phyloP scores from a whole-genome alignment of 1,140 invertebrate species.

The Nasonia vitripennis region DNA sequence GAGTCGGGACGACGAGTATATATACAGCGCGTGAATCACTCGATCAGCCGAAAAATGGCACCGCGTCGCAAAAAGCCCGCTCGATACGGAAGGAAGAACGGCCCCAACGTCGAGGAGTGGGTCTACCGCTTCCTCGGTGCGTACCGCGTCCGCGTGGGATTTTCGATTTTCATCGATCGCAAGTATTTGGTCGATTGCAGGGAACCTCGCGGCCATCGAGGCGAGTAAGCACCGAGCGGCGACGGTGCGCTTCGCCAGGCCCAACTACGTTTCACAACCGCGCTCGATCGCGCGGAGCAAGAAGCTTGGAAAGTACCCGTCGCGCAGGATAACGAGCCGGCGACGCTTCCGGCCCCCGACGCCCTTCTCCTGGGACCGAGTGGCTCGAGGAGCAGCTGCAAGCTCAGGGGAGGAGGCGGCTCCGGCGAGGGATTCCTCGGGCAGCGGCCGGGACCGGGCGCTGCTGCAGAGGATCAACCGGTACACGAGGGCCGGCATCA shows the following conservation, averaged over 20 bases:
- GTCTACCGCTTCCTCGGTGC: constrained; percentile 37
- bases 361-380: constrained; percentile 8
- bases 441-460: not conserved
- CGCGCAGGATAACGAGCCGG: not conserved
- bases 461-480: constrained; percentile 32
- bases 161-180: too few species aligned
- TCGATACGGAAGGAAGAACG: not conserved
- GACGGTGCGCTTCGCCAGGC: not conserved
- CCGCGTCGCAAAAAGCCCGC: not conserved
- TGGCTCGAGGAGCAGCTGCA: too few species aligned
- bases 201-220: constrained; percentile 17
- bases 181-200: not conserved
- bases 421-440: not conserved
- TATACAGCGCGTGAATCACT: too few species aligned
- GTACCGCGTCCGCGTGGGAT: not conserved
- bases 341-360: constrained; percentile 30
- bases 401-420: not conserved
- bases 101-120: constrained; percentile 13
- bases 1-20: too few species aligned
- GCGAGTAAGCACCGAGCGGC: not conserved
- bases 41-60: not conserved
- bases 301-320: too few species aligned
- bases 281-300: too few species aligned
- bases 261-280: too few species aligned
- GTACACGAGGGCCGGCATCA: constrained; percentile 25